Conservation (phyloP, 2,888 invertebrate species). For the Tribolium freemani region DNA sequence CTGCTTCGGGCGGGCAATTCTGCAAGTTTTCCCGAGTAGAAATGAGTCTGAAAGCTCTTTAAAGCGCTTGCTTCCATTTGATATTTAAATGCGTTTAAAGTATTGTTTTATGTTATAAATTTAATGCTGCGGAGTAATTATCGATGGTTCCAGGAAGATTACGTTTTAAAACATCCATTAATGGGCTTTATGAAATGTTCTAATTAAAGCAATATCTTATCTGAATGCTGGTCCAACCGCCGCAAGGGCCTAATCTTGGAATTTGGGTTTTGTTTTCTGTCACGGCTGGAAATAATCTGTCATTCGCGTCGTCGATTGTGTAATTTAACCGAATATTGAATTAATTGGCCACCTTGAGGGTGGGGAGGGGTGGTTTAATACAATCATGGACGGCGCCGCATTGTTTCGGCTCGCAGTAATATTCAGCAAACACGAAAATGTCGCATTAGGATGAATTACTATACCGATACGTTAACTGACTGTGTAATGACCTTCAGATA, state of each 20-base stretch:
- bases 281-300: conserved; percentile 36
- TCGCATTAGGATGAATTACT: conserved; percentile 47
- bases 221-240: neutral
- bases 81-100: conserved; percentile 63
- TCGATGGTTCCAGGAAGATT: conserved; percentile 44
- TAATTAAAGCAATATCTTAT: conserved; percentile 35
- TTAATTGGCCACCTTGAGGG: conserved; percentile 32
- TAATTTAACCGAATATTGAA: conserved; percentile 33
- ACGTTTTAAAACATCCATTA: conserved; percentile 45
- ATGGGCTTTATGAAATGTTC: conserved; percentile 42
- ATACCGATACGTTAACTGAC: conserved; percentile 45
- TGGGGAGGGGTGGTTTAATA: conserved; percentile 17
- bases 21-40: conserved; percentile 58
- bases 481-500: conserved; percentile 47
- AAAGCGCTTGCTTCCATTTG: conserved; percentile 59
- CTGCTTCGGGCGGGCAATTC: conserved; percentile 58
- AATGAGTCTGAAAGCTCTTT: conserved; percentile 58
- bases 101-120: conserved; percentile 64
- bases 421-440: conserved; percentile 45
- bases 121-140: conserved; percentile 60
- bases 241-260: conserved; percentile 24
- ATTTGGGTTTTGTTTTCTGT: conserved; percentile 39
- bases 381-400: conserved; percentile 33
- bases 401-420: conserved; percentile 43
- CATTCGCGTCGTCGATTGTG: conserved; percentile 19